Base-by-base conservation (phyloP, 2,888 invertebrate genomes). In the Lissocephala sabroskyi region DNA sequence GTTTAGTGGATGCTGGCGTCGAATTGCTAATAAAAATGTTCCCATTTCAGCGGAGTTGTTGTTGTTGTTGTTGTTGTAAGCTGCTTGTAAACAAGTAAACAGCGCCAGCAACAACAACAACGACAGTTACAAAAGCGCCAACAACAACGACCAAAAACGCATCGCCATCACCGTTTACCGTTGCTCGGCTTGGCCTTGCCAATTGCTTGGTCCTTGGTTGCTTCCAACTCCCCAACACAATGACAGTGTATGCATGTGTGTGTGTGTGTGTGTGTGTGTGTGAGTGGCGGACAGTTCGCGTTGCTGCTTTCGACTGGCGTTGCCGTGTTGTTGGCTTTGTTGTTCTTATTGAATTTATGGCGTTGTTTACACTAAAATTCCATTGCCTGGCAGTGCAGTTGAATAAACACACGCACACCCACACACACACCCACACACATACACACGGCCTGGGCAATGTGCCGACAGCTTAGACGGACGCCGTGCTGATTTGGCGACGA, bases 331-430 rank as follows among this genome's bases (percentile, higher is more conserved):
- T 59, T 52, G 63, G 60, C 62, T 60, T 61, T 65, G 11, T 71
- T 63, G 67, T 65, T 67, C 71, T 71, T 71, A 65, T 64, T 62
- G 59, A 68, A 68, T 68, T 68, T 68, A 68, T 71, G 65, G 68
- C 71, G 71, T 68, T 68, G 68, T 68, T 68, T 68, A 68, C 68
- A 71, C 64, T 71, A 68, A 68, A 68, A 68, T 64, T 68, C 71
- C 71, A 68, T 64, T 71, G 35, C 35, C 3, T 5, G 67, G 63
- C 71, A 73, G 62, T 64, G 71, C 68, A 65, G 64, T 68, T 71
- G 65, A 71, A 62, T 66, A 70, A 71, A 66, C 68, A 68, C 57
- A 50, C 59, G 13, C 45, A 10, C 28, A 41, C 30, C 33, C 39
- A 23, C 35, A 47, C 19, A 6, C 28, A 43, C 6, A n/a, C 29